phyloP scores from a whole-genome alignment of 2,888 invertebrate species.

The Diplazon laetatorius region DNA sequence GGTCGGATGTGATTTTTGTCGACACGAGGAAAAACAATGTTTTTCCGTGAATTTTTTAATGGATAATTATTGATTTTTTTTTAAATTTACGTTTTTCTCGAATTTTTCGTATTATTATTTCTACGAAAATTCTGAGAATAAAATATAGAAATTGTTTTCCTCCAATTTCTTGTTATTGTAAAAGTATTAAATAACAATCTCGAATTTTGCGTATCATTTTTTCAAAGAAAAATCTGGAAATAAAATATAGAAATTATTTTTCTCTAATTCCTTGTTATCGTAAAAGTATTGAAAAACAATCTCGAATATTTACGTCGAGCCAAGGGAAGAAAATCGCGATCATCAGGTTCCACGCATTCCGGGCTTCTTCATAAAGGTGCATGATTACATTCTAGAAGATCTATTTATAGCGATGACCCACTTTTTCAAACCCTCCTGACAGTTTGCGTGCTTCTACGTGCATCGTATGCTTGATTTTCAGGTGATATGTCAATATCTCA shows the following conservation, averaged over 20 bases:
- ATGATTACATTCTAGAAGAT: conserved; percentile 27
- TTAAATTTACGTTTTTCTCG: too few species aligned
- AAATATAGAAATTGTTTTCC: not conserved
- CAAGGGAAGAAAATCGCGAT: not conserved
- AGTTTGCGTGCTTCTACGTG: not conserved
- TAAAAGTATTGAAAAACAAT: too few species aligned
- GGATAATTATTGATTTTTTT: too few species aligned
- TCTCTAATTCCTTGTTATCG: not conserved
- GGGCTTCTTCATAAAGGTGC: conserved; percentile 23
- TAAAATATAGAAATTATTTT: too few species aligned
- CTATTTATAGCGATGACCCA: conserved; percentile 55
- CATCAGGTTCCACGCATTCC: conserved; percentile 5
- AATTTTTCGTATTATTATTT: too few species aligned
- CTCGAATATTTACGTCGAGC: not conserved
- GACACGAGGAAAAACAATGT: too few species aligned
- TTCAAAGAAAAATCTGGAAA: too few species aligned
- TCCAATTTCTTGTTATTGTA: not conserved
- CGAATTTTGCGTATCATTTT: too few species aligned
- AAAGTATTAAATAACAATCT: not conserved
- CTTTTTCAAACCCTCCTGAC: conserved; percentile 37
- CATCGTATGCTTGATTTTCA: conserved; percentile 33
- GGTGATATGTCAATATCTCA: conserved; percentile 1
- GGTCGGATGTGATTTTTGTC: too few species aligned
- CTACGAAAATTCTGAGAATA: too few species aligned
- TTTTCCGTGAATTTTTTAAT: too few species aligned